Base-by-base conservation (phyloP, 2,797 vertebrate species). In the Enteromius treurensis region DNA sequence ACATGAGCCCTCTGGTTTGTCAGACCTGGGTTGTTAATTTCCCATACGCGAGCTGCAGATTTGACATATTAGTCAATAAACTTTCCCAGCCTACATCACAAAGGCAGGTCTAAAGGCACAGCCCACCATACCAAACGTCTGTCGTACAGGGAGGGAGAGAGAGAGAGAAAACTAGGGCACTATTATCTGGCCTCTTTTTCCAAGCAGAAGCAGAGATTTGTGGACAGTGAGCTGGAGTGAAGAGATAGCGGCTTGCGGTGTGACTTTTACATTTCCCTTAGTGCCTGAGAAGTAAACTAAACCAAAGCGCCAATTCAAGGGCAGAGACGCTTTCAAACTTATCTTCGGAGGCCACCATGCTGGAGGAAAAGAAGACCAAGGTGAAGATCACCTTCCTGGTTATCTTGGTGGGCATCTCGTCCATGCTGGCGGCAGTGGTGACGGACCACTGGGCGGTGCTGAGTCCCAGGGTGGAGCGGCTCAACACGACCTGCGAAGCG, bases 381-480 rank as follows among this genome's bases (percentile, higher is more conserved):
- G 96, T 98, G 13, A 96, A 96, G 51, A 86, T 96, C 91, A 94
- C 96, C 0, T 97, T 97, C 53, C 92, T 94, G 69, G 92, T 97
- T 78, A 95, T 97, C 78, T 71, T 98, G 85, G 93, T 96, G 40
- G 98, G 98, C 4, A 87, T 97, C 88, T 93, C 95, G 17, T 90
- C 97, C 77, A 96, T 97, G 93, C 90, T 96, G 71, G 94, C 94
- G 0, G 97, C 97, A 0, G 95, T 98, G 67, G 96, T 96, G 89
- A 98, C 96, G 0, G 97, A 99, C 92, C 96, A 98, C 91, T 99
- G 98, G 98, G 97, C 98, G 0, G 96, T 98, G 81, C 95, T 99
- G 87, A 98, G 96, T 90, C 96, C 97, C 47, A 94, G 90, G 29
- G 91, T 96, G 90, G 94, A 96, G 85, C 80, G 90, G 1, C 91